Percentiles rank a stretch among this genome's conserved stretches.
Evolutionary conservation across 2,797 vertebrate genomes (phyloP).

Genomic region (Furcifer pardalis): DNA sequence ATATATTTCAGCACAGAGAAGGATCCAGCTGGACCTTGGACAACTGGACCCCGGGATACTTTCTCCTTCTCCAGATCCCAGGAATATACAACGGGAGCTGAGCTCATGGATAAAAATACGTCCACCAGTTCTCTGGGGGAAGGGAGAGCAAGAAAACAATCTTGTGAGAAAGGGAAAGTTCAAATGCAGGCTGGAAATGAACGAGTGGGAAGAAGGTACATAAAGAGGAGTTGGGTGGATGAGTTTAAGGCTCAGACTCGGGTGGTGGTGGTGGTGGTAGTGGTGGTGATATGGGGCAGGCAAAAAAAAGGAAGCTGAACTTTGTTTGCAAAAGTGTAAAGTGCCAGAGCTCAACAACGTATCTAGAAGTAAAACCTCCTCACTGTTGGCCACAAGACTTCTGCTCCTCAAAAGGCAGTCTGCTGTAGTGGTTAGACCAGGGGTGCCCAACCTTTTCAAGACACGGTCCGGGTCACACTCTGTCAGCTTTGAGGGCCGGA

Average conservation of each 20-base stretch:
- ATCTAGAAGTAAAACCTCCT: not conserved
- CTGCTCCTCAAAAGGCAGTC: not conserved
- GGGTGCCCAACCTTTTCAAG: no score
- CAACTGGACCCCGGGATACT: conserved; percentile 14
- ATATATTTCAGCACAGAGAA: not conserved
- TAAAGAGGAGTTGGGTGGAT: no score
- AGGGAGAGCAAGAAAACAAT: conserved; percentile 28
- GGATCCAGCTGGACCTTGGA: conserved; percentile 27
- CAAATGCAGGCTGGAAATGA: not conserved
- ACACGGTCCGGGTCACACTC: no score
- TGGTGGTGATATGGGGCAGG: not conserved
- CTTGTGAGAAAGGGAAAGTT: conserved; percentile 34
- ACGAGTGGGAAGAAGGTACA: not conserved
- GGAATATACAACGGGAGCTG: conserved; percentile 43
- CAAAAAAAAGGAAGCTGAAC: not conserved
- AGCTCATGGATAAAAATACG: conserved; percentile 47
- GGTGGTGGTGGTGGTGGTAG: no score
- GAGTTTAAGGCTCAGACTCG: no score
- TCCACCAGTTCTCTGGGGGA: not conserved
- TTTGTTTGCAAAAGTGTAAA: not conserved
- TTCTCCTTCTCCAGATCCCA: conserved; percentile 25
- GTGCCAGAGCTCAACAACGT: not conserved
- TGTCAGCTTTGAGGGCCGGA: no score
- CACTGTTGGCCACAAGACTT: no score
- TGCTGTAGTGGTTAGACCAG: not conserved